phyloP scores from a whole-genome alignment of 1,140 invertebrate genomes.

The Pseudomyrmex pallidus region DNA sequence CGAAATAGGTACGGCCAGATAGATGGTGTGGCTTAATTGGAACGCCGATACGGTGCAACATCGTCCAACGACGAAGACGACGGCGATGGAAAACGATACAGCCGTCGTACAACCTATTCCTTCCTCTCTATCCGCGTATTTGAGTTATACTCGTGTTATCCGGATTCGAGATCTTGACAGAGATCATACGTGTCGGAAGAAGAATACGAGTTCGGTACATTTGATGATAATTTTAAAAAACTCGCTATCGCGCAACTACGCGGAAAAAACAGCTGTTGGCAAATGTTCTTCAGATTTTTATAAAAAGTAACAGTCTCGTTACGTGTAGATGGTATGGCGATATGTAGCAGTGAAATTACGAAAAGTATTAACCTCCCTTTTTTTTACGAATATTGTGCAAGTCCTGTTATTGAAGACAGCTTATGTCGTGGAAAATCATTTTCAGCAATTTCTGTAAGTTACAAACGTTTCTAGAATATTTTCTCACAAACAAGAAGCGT shows the following conservation, averaged over 20 bases:
- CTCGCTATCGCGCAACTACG: not conserved
- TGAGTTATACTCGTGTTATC: not conserved
- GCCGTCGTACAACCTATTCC: not conserved
- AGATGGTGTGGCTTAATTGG: slow-evolving; percentile 61
- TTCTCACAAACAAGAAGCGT: no score
- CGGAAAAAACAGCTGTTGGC: slow-evolving; percentile 6
- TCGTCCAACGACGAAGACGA: slow-evolving; percentile 2
- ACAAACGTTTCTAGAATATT: no score
- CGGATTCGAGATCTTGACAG: not conserved
- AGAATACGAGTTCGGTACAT: slow-evolving; percentile 1
- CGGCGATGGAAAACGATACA: not conserved
- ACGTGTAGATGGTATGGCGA: no score
- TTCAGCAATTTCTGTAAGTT: no score
- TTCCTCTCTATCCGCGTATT: slow-evolving; percentile 5
- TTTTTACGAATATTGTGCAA: no score
- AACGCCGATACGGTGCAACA: slow-evolving; percentile 55
- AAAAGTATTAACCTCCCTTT: no score
- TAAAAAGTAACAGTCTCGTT: no score
- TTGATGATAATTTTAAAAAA: not conserved
- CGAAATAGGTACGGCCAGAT: slow-evolving; percentile 57
- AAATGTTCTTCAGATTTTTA: not conserved
- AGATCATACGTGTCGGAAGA: slow-evolving; percentile 8
- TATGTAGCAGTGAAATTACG: no score
- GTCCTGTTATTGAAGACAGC: no score
- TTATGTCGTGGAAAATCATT: no score